Conservation (phyloP, 2,797 vertebrate genomes). For the Rhincodon typus region DNA sequence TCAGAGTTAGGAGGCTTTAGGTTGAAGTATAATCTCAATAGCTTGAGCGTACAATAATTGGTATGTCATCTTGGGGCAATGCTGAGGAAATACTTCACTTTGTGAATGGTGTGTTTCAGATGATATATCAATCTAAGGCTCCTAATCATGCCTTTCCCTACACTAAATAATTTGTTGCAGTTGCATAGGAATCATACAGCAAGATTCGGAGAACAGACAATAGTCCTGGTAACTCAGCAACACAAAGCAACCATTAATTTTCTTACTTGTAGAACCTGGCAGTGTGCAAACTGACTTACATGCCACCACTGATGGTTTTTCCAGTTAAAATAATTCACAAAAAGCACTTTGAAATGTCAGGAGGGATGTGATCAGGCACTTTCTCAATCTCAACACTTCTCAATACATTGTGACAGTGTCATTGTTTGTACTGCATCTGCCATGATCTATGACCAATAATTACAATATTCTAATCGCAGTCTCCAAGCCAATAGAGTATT, state of each 20-base stretch:
- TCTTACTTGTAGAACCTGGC: not conserved
- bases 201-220: not conserved
- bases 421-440: not conserved
- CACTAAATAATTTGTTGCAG: not conserved
- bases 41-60: not conserved
- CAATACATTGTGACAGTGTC: not conserved
- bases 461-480: not conserved
- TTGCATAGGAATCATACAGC: not conserved
- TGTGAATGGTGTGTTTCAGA: not conserved
- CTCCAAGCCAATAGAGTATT: not conserved
- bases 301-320: no score
- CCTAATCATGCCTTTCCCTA: no score
- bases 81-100: not conserved
- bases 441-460: not conserved
- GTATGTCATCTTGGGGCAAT: not conserved
- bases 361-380: not conserved
- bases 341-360: not conserved
- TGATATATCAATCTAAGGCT: not conserved
- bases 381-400: not conserved
- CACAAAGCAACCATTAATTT: not conserved
- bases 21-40: not conserved
- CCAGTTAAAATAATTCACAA: not conserved
- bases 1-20: not conserved
- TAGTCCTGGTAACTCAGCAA: not conserved
- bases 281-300: not conserved